Evolutionary conservation across 2,113 vertebrate genomes (phyloP).

Genomic region (Erinaceus europaeus): DNA sequence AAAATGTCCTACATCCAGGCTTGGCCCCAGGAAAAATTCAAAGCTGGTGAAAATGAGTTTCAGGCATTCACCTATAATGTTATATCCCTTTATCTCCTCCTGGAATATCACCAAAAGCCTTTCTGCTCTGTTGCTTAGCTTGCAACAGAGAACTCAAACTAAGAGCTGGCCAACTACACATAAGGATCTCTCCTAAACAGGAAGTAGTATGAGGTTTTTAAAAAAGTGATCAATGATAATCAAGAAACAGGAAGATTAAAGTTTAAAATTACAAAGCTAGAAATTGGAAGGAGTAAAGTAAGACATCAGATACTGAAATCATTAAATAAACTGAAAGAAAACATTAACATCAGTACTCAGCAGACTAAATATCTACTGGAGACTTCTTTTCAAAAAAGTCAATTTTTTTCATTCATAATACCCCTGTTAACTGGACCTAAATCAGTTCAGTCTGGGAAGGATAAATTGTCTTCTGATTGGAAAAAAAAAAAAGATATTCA

Average conservation of each 20-base stretch:
- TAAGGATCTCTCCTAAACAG: not conserved
- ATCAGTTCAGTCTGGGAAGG: conserved; percentile 25
- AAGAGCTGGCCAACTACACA: not conserved
- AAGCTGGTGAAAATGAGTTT: not conserved
- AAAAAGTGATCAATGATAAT: not conserved
- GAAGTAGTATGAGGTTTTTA: not conserved
- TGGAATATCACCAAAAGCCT: not conserved
- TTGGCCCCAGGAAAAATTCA: not conserved
- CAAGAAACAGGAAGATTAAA: not conserved
- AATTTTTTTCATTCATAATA: not conserved
- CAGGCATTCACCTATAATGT: not conserved
- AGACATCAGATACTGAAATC: not conserved
- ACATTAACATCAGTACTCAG: not conserved
- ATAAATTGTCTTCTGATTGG: not conserved
- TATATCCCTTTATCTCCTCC: not conserved
- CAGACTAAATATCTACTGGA: not conserved
- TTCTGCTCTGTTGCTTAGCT: not conserved
- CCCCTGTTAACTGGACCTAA: not conserved
- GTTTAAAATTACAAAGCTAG: conserved; percentile 23
- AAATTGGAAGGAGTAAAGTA: conserved; percentile 2
- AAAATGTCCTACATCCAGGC: not conserved
- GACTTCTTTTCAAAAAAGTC: not conserved
- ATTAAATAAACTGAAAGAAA: conserved; percentile 4
- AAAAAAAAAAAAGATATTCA: not conserved
- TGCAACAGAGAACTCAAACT: not conserved